Base-by-base conservation (phyloP, 2,888 invertebrate genomes). In the Thera britannica region DNA sequence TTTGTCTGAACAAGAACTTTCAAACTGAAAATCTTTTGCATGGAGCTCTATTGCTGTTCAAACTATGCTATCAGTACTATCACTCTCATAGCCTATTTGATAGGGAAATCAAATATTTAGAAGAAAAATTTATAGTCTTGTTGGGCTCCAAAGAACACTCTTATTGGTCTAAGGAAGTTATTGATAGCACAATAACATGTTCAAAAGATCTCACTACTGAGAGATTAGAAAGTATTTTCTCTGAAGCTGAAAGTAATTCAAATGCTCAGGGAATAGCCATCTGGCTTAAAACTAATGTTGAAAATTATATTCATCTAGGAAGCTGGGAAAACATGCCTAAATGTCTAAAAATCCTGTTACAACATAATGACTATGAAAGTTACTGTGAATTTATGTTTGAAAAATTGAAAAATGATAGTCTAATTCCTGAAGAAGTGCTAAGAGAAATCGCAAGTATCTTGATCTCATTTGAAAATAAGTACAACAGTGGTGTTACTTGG, bases 1-100 rank as follows among this genome's bases (percentile, higher is more conserved):
- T 72, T 57, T 48, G 87, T 38, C 52, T 82, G 35, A 72, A 75
- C 49, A 75, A 75, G 71, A 73, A 78, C 52, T 72, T 60, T 65
- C 38, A 70, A 4, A 74, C 85, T 3, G 92, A 93, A 79, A 93
- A 93, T 78, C 78, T 76, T 59, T 71, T 90, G n/a, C 92, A 93
- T 82, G 93, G 93, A 2, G 72, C 75, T 72, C 75, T 93, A n/a
- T 73, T 89, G 61, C 71, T 93, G 60, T 66, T 88, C 34, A 73
- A 77, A 59, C 72, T 82, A 66, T 90, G 83, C 67, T 62, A 79
- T 49, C 86, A 85, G 73, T 72, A 83, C 63, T 81, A 82, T 72
- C 70, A 58, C 36, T 60, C 51, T 38, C 62, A 75, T 58, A 23
- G 58, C 63, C 9, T n/a, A n/a, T 72, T 62, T 67, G 73, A 68